Conservation (phyloP, 2,888 invertebrate genomes). For the Entomobrya proxima region DNA sequence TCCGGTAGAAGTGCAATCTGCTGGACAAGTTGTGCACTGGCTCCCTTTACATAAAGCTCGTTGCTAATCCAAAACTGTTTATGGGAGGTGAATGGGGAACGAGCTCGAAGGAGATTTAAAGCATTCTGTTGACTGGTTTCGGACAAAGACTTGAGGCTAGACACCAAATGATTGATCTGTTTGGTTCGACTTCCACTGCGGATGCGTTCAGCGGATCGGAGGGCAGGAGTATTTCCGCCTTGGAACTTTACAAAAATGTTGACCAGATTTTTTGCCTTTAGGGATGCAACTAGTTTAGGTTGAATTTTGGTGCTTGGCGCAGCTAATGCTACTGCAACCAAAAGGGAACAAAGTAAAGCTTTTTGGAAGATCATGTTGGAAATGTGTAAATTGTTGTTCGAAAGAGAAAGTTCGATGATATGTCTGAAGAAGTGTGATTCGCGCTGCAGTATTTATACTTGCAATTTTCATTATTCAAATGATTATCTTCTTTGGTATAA, state of each 20-base stretch:
- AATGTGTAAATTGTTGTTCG: no score
- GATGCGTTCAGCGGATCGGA: neutral
- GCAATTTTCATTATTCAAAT: no score
- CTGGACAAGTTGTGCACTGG: neutral
- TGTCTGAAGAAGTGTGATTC: no score
- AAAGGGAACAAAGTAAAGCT: no score
- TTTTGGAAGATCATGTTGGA: no score
- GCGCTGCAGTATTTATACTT: no score
- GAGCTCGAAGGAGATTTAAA: neutral
- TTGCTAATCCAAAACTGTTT: conserved; percentile 59
- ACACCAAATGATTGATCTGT: neutral
- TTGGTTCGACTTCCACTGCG: neutral
- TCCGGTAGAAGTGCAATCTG: conserved; percentile 14
- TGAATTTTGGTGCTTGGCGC: neutral
- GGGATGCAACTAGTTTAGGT: neutral
- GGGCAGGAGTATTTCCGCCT: neutral
- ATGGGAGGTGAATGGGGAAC: no score
- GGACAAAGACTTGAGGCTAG: neutral
- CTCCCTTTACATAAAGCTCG: conserved; percentile 40
- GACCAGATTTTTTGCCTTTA: neutral
- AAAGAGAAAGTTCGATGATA: no score
- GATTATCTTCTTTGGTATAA: no score
- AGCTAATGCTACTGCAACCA: no score
- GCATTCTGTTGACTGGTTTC: neutral
- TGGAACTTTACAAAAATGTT: conserved; percentile 15